Conservation (phyloP, 2,888 invertebrate species). For the Acrobasis suavella region DNA sequence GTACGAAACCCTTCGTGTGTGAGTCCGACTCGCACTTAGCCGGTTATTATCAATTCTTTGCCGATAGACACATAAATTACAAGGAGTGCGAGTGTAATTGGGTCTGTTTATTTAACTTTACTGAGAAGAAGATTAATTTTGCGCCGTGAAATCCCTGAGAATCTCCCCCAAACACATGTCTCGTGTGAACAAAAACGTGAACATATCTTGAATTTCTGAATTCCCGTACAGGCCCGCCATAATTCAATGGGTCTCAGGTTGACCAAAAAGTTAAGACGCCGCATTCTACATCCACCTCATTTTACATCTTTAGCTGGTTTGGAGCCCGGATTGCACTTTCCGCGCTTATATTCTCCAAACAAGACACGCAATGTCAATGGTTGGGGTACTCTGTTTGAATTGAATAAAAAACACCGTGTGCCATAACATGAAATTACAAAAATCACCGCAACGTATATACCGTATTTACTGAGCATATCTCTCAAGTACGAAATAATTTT, state of each 20-base stretch:
- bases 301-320: no score
- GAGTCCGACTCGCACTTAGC: no score
- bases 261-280: constrained; percentile 14
- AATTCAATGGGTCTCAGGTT: constrained; percentile 2
- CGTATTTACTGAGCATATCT: no score
- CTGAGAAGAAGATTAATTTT: constrained; percentile 19
- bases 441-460: no score
- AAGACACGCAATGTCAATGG: no score
- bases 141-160: constrained; percentile 15
- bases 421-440: no score
- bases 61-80: neutral
- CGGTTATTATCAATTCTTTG: neutral
- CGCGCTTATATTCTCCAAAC: no score
- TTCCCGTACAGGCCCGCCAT: constrained; percentile 26
- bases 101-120: constrained; percentile 2
- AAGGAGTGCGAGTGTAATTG: neutral
- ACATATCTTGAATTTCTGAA: constrained; percentile 37
- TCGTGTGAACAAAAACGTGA: constrained; percentile 33
- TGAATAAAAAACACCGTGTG: no score
- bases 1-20: no score
- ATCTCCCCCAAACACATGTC: constrained; percentile 24
- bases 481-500: no score
- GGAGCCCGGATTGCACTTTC: no score
- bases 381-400: no score
- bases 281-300: neutral